Evolutionary conservation across 2,888 invertebrate genomes (phyloP), one percentile per base, ranked within the genome.

Genomic region (Eupeodes luniger): DNA sequence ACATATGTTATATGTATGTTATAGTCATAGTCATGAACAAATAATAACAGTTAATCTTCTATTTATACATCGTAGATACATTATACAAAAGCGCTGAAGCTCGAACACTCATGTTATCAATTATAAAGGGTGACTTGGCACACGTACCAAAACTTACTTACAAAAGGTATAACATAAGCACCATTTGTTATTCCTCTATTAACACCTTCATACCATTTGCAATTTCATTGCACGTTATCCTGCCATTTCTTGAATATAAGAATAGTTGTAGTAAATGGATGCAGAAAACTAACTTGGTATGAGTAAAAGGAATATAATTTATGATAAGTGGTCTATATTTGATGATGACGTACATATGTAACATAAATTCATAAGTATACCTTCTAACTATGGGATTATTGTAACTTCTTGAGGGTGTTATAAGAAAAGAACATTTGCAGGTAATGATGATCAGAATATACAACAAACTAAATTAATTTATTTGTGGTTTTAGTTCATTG

Each of bases 71-170:
- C n/a, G 10, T 40, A 64, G 5, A 10, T 27, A 44, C 11, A 12
- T 47, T 53, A 9, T 62, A 64, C 51, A 12, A 16, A 55, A 64
- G 64, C 47, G 64, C 19, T 19, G 7, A 27, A 27, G 27, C 27
- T 27, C 27, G 14, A 49, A 66, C 27, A 47, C 47, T 66, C 66
- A 49, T 66, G 47, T 66, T 44, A 61, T 75, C 81, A 81, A 81
- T 81, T 75, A 81, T 61, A 75, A 67, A 51, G 27, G 40, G 51
- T 81, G 81, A 81, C 81, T 81, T 67, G 67, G 67, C 74, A 61
- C 66, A 66, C 66, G 27, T 59, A 36, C 59, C 10, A 5, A 40
- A 7, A 5, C 40, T 40, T 40, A 40, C 40, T 40, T 40, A 47
- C 12, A 2, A 27, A 27, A 27, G 27, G 27, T 47, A 47, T 49